Base-by-base conservation (phyloP, 64 coral and sea anemone genomes). In the Montipora efflorescens region DNA sequence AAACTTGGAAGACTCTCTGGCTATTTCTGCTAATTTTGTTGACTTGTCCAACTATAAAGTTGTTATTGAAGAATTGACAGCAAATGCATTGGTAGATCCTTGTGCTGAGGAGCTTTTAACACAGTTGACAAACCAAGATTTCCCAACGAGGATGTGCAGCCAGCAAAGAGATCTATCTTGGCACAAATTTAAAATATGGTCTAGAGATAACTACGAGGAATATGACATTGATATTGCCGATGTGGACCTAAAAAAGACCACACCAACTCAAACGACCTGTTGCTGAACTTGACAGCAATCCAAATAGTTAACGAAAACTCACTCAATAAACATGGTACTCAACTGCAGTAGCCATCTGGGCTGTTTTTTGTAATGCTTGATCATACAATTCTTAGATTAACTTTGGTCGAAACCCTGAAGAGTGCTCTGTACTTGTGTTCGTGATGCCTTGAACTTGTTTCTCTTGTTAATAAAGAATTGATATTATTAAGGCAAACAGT, bases 1-100 rank as follows among this genome's bases (percentile, higher is more conserved):
- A 93, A 88, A 81, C 74, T 78, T 93, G 43, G 92, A 93, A 72
- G 92, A 93, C 18, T 93, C 83, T 48, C 48, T 93, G 25, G 92
- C 84, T 13, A 59, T 93, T 47, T 93, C 92, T 28, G 84, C 83
- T 8, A 93, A 93, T 51, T 93, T 88, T 74, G 83, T 93, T 47
- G 92, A 93, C 44, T 46, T 93, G 9, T 93, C 92, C 14, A 93
- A 93, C 51, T 59, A 70, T 61, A 13, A 81, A 4, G 75, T 77
- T 88, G 92, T 87, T 72, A 8, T 88, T 55, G 84, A 80, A 9
- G 92, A 93, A 59, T 64, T 93, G 20, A 88, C 9, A 8, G 48
- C 46, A n/a, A 93, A 88, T 85, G 75, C 48, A 3, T 71, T 93
- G 7, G 18, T 81, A 50, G 76, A 93, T 61, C 92, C 64, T 44